Base-by-base conservation (phyloP, 2,113 vertebrate species). In the Sphyrna mokarran region DNA sequence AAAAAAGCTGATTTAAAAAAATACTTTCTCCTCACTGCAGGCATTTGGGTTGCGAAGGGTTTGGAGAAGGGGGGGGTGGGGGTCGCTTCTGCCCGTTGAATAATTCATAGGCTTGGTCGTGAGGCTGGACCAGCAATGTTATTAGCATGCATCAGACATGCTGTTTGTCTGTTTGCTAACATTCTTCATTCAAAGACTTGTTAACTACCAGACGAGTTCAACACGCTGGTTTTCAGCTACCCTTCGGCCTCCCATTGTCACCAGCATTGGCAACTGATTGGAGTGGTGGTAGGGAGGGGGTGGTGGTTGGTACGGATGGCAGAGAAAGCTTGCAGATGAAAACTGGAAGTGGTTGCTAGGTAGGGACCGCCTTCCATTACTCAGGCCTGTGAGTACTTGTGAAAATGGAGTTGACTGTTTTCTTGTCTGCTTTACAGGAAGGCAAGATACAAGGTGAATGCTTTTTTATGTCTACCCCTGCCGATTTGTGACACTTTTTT, bases 101-200 rank as follows among this genome's bases (percentile, higher is more conserved):
- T 98, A 98, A 99, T 98, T 98, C 98, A 99, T 98, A 97, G 97
- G 97, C 98, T 97, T 97, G 97, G 97, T 96, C 97, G 98, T 98
- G 98, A 97, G 96, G 96, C 98, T 97, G 97, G 97, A 98, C 97
- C 98, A 97, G 97, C 97, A 97, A 97, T 96, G 97, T 96, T 97
- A 98, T 98, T 98, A 98, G 98, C 98, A 98, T 98, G 98, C 98
- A 98, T 96, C 97, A 97, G 97, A 98, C 98, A 98, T 98, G 98
- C 98, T 97, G 98, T 97, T 97, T 98, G 98, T 98, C 98, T 98
- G 98, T 98, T 98, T 98, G 97, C 97, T 98, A 98, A 98, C 98
- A 98, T 98, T 98, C 98, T 98, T 98, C 98, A 98, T 99, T 99
- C 98, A 98, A 97, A 98, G 98, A 98, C 98, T 98, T 98, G 98